Conservation (phyloP, 2,113 vertebrate species). For the Campylomormyrus tamandua region DNA sequence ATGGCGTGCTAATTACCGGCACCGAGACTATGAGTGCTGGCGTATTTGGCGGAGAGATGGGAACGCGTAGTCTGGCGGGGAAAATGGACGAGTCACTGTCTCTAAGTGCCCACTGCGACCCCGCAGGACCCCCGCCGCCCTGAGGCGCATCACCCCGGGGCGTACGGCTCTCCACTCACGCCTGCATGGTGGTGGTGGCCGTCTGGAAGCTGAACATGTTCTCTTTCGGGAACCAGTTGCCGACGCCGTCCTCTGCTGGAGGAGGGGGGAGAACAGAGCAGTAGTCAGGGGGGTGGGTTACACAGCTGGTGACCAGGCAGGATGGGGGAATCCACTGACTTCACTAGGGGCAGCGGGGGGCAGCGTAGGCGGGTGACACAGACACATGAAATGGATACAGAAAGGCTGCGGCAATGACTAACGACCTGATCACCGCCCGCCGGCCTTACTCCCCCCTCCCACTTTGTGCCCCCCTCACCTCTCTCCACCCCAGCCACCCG, state of each 20-base stretch:
- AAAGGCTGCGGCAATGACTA: conserved; percentile 20
- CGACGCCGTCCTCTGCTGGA: conserved; percentile 75
- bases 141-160: neutral
- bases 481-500: conserved; percentile 74
- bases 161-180: conserved; percentile 68
- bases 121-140: neutral
- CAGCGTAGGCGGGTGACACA: conserved; percentile 46
- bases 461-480: conserved; percentile 48
- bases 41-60: neutral
- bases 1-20: neutral
- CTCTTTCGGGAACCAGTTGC: conserved; percentile 95
- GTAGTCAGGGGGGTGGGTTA: neutral
- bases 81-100: neutral
- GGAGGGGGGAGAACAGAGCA: conserved; percentile 27
- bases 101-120: neutral
- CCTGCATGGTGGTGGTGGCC: conserved; percentile 96
- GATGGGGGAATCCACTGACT: conserved; percentile 40
- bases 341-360: conserved; percentile 38
- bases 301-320: conserved; percentile 20
- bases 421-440: conserved; percentile 40
- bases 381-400: conserved; percentile 53
- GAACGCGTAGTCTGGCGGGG: neutral
- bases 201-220: conserved; percentile 95
- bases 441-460: neutral
- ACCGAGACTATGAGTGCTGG: neutral